phyloP scores from a whole-genome alignment of 1,140 invertebrate genomes.

The Caenorhabditis brenneri region DNA sequence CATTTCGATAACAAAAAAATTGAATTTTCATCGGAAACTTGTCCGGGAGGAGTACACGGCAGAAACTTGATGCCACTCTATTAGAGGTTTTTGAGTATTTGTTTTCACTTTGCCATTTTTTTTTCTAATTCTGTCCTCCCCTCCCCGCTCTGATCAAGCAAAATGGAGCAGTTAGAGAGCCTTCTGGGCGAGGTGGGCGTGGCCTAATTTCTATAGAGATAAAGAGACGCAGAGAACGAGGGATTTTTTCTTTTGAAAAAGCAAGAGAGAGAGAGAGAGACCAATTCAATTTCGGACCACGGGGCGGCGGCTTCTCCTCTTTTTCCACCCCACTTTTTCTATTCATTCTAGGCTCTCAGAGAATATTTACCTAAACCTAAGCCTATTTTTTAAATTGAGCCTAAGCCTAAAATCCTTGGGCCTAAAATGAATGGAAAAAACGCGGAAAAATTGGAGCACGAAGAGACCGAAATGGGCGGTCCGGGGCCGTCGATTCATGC shows the following conservation, averaged over 20 bases:
- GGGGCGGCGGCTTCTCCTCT: background rate
- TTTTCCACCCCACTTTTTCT: background rate
- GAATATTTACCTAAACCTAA: too few species aligned
- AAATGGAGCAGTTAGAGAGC: background rate
- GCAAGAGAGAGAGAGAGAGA: background rate
- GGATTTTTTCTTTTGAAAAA: background rate
- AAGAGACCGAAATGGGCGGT: background rate
- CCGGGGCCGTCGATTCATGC: background rate
- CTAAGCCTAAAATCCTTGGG: too few species aligned
- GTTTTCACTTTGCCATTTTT: too few species aligned
- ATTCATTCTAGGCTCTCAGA: background rate
- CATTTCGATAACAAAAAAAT: too few species aligned
- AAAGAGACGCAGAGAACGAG: background rate
- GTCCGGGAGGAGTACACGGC: too few species aligned
- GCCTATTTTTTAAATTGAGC: too few species aligned
- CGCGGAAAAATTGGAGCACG: background rate
- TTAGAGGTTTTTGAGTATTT: too few species aligned
- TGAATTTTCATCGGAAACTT: too few species aligned
- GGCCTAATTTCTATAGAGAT: background rate
- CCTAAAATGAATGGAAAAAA: background rate
- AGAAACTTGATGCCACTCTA: too few species aligned
- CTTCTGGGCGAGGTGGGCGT: background rate
- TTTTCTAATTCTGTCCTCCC: background rate
- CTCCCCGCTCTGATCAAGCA: too few species aligned
- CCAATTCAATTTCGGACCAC: slow-evolving; percentile 35